Base-by-base conservation (phyloP, 2,797 vertebrate species). In the Acrossocheilus wenchowensis region DNA sequence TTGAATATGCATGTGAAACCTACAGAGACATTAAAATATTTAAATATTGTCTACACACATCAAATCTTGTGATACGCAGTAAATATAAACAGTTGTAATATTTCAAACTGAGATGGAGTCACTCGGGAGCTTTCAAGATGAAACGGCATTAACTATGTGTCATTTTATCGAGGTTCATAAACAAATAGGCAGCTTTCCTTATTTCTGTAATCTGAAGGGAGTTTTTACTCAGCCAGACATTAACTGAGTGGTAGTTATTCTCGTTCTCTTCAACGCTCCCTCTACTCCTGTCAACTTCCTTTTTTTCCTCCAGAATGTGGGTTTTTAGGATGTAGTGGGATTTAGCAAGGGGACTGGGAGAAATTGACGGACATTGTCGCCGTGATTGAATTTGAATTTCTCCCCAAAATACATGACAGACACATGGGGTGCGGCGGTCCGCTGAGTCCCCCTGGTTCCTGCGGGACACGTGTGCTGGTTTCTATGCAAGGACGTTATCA, bases 251-350 rank as follows among this genome's bases (percentile, higher is more conserved):
- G 43, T 81, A 88, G 71, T 66, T 69, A 81, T 78, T 84, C 45
- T 79, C 9, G 74, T 72, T 87, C 74, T 71, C 75, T 50, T 57
- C 60, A 23, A 15, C 23, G 66, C 45, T 78, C 86, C 71, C 80
- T 84, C 19, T 84, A 23, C 83, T 80, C 54, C 26, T 78, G 62
- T 83, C 81, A 78, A 36, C 64, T 78, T 60, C 23, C n/a, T 45
- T 87, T 84, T 75, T 85, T 41, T 81, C 57, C 64, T n/a, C 34
- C 78, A 69, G 82, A 84, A 80, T 84, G 68, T 87, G 82, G 82
- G 75, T 88, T 80, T 86, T 81, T 86, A 86, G 84, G 84, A 86
- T 86, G 84, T 81, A 43, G 78, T 81, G 84, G 84, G 84, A 85
- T 85, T 85, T 79, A 85, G 75, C 60, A 43, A 69, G 78, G 86